Conservation (phyloP, 2,888 invertebrate genomes). For the Drosophila meridiana region DNA sequence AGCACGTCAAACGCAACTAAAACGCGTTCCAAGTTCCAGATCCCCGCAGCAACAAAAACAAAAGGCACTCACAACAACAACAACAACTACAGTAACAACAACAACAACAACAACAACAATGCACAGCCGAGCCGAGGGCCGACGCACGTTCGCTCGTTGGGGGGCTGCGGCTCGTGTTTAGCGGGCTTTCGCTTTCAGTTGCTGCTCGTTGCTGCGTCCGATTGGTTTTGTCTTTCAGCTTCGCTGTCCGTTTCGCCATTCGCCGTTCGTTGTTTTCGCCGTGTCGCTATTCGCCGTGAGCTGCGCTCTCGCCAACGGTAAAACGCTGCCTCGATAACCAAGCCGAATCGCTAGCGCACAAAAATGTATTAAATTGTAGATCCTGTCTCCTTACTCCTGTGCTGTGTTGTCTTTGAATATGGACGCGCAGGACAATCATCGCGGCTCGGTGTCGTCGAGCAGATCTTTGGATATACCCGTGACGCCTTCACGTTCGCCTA, state of each 20-base stretch:
- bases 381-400: not conserved
- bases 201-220: slow-evolving; percentile 81
- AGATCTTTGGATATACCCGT: slow-evolving; percentile 82
- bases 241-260: slow-evolving; percentile 41
- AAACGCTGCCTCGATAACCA: slow-evolving; percentile 33
- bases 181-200: slow-evolving; percentile 83
- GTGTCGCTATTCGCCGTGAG: slow-evolving; percentile 41
- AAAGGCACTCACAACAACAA: not conserved
- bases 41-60: slow-evolving; percentile 22
- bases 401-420: slow-evolving; percentile 25
- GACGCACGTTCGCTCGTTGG: slow-evolving; percentile 48
- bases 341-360: slow-evolving; percentile 8
- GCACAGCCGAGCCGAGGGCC: slow-evolving; percentile 48
- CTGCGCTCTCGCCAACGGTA: slow-evolving; percentile 47
- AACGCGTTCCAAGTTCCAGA: slow-evolving; percentile 68
- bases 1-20: slow-evolving; percentile 60
- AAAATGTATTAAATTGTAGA: slow-evolving; percentile 25
- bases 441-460: slow-evolving; percentile 83
- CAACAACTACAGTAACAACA: slow-evolving; percentile 4
- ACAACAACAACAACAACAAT: not conserved
- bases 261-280: slow-evolving; percentile 26
- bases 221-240: slow-evolving; percentile 69
- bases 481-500: slow-evolving; percentile 83
- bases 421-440: slow-evolving; percentile 74
- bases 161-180: slow-evolving; percentile 57